Evolutionary conservation across 2,888 invertebrate species (phyloP).

Genomic region (Reticulitermes lucifugus): DNA sequence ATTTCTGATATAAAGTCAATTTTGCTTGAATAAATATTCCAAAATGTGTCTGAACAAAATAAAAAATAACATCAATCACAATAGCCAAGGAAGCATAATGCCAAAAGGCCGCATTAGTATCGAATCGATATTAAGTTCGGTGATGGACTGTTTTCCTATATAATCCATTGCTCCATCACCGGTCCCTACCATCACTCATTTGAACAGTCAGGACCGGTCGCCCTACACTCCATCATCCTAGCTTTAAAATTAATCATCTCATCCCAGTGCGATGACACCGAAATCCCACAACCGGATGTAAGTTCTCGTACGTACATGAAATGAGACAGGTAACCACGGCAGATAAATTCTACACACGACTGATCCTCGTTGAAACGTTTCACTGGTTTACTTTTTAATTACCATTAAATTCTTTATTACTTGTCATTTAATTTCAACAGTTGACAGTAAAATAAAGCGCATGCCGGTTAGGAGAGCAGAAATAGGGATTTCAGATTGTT

Average conservation of each 20-base stretch:
- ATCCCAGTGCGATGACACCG: background rate
- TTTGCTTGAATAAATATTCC: no score
- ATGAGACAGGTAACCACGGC: background rate
- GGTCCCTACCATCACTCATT: background rate
- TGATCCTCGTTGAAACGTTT: background rate
- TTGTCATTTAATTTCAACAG: background rate
- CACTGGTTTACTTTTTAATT: background rate
- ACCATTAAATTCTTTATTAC: conserved; percentile 6
- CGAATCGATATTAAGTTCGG: background rate
- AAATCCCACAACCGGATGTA: background rate
- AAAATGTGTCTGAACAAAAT: background rate
- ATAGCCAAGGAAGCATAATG: background rate
- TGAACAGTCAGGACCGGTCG: background rate
- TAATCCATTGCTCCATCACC: background rate
- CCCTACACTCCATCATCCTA: background rate
- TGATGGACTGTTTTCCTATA: conserved; percentile 8
- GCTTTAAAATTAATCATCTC: background rate
- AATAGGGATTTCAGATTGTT: no score
- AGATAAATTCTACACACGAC: background rate
- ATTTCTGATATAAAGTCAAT: no score
- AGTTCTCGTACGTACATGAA: background rate
- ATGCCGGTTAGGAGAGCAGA: background rate
- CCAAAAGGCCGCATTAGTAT: background rate
- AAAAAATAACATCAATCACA: background rate
- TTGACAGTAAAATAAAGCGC: background rate